These are phyloP conservation scores for Lagodon rhomboides DNA, from an alignment of 2,797 vertebrate genomes.

Conservation along the genomic window DNA sequence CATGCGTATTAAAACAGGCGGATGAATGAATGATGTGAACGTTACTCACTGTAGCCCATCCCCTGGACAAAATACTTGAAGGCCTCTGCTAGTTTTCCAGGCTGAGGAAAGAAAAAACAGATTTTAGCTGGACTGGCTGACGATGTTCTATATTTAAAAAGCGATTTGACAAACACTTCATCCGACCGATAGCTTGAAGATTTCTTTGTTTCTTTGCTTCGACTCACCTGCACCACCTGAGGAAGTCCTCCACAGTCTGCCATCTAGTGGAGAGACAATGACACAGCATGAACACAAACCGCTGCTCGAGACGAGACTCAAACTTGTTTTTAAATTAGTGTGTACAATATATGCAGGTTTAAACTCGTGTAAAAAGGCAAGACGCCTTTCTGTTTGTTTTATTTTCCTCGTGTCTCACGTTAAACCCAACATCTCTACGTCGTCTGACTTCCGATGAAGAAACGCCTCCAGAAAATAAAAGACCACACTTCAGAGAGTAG, in stretches of 20 bases:
- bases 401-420: no score
- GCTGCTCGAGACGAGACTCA: accelerated
- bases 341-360: not conserved
- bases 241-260: conserved; percentile 96
- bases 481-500: no score
- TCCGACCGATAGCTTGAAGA: no score
- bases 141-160: no score
- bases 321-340: not conserved
- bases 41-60: conserved; percentile 87
- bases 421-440: no score
- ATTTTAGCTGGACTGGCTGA: not conserved
- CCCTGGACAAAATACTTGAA: conserved; percentile 88
- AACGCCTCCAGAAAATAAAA: no score
- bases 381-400: no score
- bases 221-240: conserved; percentile 94
- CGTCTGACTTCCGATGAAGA: no score
- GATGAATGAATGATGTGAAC: no score
- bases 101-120: conserved; percentile 67
- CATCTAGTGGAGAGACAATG: conserved; percentile 85
- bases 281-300: not conserved
- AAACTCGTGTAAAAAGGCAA: no score
- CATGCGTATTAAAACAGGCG: not conserved
- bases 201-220: no score
- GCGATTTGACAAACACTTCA: no score
- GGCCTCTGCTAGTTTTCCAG: conserved; percentile 85